Percentiles rank a stretch among this genome's conserved stretches.
These are phyloP conservation scores for Scaptodrosophila lebanonensis DNA, from an alignment of 1,140 invertebrate species.

Conservation along the genomic window DNA sequence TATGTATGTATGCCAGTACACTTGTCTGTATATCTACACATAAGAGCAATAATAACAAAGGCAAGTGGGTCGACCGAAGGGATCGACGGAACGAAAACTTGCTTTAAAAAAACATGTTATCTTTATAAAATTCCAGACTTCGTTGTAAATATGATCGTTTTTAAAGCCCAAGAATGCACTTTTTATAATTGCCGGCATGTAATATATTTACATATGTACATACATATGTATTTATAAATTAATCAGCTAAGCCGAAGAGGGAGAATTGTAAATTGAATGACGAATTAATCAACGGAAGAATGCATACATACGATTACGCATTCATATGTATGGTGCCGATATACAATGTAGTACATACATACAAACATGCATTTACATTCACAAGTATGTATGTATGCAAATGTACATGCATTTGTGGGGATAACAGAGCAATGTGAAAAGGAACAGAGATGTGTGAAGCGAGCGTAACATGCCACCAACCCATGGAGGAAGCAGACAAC, in stretches of 20 bases:
- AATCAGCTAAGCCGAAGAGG: background rate
- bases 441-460: too few relatives aligned
- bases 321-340: too few relatives aligned
- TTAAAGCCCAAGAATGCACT: constrained; percentile 4
- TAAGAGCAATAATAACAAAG: constrained; percentile 14
- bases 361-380: background rate
- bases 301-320: too few relatives aligned
- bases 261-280: background rate
- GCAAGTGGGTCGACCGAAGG: background rate
- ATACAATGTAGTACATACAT: constrained; percentile 9
- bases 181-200: constrained; percentile 3
- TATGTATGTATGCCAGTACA: constrained; percentile 10
- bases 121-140: too few relatives aligned
- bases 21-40: constrained; percentile 8
- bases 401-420: constrained; percentile 7
- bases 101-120: too few relatives aligned
- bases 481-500: too few relatives aligned
- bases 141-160: too few relatives aligned
- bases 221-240: constrained; percentile 1
- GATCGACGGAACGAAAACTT: too few relatives aligned
- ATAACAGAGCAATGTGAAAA: too few relatives aligned
- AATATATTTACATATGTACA: constrained; percentile 3
- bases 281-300: constrained; percentile 31
- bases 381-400: background rate
- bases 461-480: too few relatives aligned